A percentile compares a stretch with the other conserved stretches of the same genome.
Conservation (phyloP, 2,797 vertebrate genomes). For the Peromyscus aztecus region DNA sequence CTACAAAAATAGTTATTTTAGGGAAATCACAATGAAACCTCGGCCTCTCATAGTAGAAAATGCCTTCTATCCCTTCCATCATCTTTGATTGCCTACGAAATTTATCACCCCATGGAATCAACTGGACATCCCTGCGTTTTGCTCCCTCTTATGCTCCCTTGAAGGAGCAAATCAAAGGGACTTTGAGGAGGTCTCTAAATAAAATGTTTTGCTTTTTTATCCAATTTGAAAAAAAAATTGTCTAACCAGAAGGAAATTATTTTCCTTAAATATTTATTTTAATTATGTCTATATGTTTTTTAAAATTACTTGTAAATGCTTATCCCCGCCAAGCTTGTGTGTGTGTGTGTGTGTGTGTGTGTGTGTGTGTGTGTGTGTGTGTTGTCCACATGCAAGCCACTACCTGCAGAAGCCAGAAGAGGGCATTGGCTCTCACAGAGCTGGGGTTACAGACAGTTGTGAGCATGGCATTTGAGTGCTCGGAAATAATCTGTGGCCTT, state of each 20-base stretch:
- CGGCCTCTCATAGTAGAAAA: background rate
- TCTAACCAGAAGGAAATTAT: background rate
- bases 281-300: background rate
- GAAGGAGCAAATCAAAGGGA: background rate
- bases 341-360: background rate
- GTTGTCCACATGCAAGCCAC: background rate
- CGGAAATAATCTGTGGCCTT: background rate
- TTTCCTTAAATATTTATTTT: background rate
- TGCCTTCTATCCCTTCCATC: background rate
- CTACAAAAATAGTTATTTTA: constrained; percentile 28
- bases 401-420: background rate
- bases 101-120: background rate
- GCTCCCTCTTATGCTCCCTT: background rate
- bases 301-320: background rate
- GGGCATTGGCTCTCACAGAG: background rate
- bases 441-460: background rate
- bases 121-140: background rate
- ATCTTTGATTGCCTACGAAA: background rate
- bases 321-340: background rate
- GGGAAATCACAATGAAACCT: background rate
- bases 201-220: background rate
- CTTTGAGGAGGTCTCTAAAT: background rate
- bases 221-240: background rate
- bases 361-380: background rate
- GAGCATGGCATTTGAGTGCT: background rate